Evolutionary conservation across 2,113 vertebrate genomes (phyloP), one percentile per base, ranked within the genome.

Genomic region (Xyliphius kryptos): DNA sequence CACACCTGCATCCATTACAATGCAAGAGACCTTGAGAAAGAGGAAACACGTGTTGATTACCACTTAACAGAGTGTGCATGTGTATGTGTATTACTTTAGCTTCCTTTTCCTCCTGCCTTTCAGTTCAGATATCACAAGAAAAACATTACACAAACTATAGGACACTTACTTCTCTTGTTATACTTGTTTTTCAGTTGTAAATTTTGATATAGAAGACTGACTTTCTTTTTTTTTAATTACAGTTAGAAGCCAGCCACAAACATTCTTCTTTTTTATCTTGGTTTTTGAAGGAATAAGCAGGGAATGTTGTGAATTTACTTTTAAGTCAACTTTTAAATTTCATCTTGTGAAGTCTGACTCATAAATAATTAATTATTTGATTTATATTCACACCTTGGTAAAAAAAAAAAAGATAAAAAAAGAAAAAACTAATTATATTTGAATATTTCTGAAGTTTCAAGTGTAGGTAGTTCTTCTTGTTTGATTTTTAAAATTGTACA

Each of bases 1-100:
- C 50, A 46, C 70, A 72, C 65, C 70, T 72, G 70, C 36, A 56
- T 51, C 41, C 51, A 73, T 1, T 69, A 75, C 46, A 15, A 66
- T 73, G 70, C 67, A 63, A 52, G 21, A 74, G 72, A 76, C 74
- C 76, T 77, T 76, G 80, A 76, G 60, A 67, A 58, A 71, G 36
- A 69, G 66, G 73, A 69, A 66, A 60, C 63, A 20, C 26, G 16
- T 64, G 63, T 61, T 62, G 40, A 40, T 65, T 56, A 43, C 47
- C 48, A 54, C 60, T 19, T n/a, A 44, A 40, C 21, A 22, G 13
- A 40, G 8, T 69, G 53, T 65, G 1, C 11, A 22, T 47, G 49
- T 50, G 56, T 57, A 20, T 53, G 50, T 63, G 60, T 61, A 56
- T 36, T 7, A 46, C 16, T 56, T 17, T 46, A 59, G 53, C 66